These are phyloP conservation scores for Chironomus tepperi DNA, from an alignment of 1,140 invertebrate genomes.

Conservation along the genomic window DNA sequence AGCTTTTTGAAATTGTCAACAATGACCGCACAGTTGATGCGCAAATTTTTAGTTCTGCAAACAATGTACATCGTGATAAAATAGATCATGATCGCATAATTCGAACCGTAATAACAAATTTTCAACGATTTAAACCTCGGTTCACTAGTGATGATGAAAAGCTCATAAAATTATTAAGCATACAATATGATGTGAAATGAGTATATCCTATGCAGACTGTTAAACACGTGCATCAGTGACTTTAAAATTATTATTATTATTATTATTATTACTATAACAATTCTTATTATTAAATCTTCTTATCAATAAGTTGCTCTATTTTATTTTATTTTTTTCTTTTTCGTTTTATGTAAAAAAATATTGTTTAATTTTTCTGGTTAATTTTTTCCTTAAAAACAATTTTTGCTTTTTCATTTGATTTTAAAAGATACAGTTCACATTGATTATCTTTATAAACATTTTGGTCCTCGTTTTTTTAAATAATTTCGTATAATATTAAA, in stretches of 20 bases:
- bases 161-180: not conserved
- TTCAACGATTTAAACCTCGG: not conserved
- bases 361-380: too few species aligned
- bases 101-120: not conserved
- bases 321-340: not conserved
- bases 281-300: not conserved
- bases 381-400: too few species aligned
- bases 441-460: too few species aligned
- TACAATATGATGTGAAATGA: slow-evolving; percentile 17
- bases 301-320: too few species aligned
- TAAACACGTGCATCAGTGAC: too few species aligned
- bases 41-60: not conserved
- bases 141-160: slow-evolving; percentile 4
- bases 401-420: too few species aligned
- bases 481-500: too few species aligned
- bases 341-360: not conserved
- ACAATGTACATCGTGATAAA: slow-evolving; percentile 11
- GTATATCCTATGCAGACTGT: not conserved
- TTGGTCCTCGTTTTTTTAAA: too few species aligned
- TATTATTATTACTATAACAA: not conserved
- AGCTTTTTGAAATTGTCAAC: slow-evolving; percentile 4
- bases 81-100: not conserved
- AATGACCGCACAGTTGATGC: slow-evolving; percentile 18
- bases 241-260: too few species aligned
- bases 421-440: too few species aligned